Conservation (phyloP, 2,113 vertebrate species). For the Salvelinus sp. region DNA sequence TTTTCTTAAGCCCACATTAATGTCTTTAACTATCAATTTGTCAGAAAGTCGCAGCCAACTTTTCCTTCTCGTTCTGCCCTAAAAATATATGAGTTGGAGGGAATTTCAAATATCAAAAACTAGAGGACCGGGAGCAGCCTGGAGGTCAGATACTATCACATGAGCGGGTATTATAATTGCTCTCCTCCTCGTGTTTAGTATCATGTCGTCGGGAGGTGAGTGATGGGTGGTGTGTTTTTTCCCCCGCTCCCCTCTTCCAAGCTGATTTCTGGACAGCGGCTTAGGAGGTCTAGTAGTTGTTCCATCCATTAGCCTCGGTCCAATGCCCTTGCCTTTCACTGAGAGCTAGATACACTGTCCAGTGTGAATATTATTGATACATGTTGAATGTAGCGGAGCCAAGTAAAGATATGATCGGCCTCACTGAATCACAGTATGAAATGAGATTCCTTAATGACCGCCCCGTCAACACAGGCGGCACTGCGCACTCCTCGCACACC, state of each 20-base stretch:
- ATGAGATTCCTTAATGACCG: neutral
- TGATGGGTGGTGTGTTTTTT: constrained; percentile 50
- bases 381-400: neutral
- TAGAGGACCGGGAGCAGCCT: constrained; percentile 73
- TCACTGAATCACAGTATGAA: neutral
- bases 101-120: no score
- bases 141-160: constrained; percentile 85
- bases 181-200: constrained; percentile 52
- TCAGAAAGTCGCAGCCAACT: no score
- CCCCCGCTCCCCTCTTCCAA: constrained; percentile 47
- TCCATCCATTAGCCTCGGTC: constrained; percentile 70
- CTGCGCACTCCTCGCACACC: no score
- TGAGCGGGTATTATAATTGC: constrained; percentile 77
- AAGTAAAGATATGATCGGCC: neutral
- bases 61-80: no score
- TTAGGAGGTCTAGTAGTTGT: constrained; percentile 58
- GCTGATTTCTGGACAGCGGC: constrained; percentile 67
- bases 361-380: neutral
- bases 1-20: no score
- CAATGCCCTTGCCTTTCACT: constrained; percentile 52
- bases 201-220: constrained; percentile 45
- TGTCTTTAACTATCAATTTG: no score
- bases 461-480: neutral
- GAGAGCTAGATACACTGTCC: neutral
- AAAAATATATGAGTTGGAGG: no score